These are phyloP conservation scores for Pimephales promelas DNA, from an alignment of 2,113 vertebrate genomes.

Conservation along the genomic window DNA sequence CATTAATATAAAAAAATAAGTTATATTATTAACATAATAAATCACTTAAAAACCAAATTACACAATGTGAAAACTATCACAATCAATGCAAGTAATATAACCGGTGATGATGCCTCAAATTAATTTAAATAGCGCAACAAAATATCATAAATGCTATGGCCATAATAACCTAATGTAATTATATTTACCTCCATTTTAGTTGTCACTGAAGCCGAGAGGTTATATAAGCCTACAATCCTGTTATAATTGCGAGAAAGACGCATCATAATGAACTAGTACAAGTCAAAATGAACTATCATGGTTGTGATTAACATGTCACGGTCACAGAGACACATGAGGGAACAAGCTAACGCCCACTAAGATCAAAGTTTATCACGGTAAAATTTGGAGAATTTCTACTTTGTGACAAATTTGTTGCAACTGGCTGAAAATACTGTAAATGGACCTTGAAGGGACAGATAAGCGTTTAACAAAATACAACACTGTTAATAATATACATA, in stretches of 20 bases:
- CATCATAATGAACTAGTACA: slow-evolving; percentile 22
- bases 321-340: slow-evolving; percentile 12
- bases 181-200: slow-evolving; percentile 17
- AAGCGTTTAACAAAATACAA: slow-evolving; percentile 5
- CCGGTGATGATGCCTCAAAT: not conserved
- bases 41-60: slow-evolving; percentile 42
- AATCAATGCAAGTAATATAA: slow-evolving; percentile 15
- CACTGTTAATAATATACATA: slow-evolving; percentile 16
- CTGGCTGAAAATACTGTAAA: not conserved
- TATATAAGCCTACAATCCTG: slow-evolving; percentile 42
- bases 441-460: not conserved
- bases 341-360: not conserved
- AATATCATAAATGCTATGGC: not conserved
- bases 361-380: slow-evolving; percentile 21
- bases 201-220: slow-evolving; percentile 33
- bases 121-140: not conserved
- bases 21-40: slow-evolving; percentile 46
- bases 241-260: slow-evolving; percentile 28
- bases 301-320: slow-evolving; percentile 45
- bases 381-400: slow-evolving; percentile 6
- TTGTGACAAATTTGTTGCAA: not conserved
- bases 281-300: slow-evolving; percentile 41
- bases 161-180: not conserved
- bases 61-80: slow-evolving; percentile 17
- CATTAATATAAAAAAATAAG: slow-evolving; percentile 17